Conservation (phyloP, 2,113 vertebrate genomes). For the Pristiophorus japonicus region DNA sequence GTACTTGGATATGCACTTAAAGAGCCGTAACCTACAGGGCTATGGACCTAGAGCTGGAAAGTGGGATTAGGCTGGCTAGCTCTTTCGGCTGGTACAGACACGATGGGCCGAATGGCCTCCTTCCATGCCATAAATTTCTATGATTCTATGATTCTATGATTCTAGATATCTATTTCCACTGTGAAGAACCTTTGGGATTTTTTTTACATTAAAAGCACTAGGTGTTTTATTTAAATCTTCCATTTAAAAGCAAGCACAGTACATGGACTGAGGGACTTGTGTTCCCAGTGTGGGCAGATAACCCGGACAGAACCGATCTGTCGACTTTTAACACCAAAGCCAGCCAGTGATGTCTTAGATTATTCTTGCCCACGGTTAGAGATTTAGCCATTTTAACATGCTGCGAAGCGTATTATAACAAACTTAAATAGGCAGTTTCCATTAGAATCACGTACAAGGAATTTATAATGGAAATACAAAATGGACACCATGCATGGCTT, state of each 20-base stretch:
- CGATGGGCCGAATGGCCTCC: too few species aligned
- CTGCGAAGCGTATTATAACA: not conserved
- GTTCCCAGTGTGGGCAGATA: not conserved
- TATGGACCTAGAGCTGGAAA: too few species aligned
- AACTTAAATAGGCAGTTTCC: not conserved
- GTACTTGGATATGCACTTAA: too few species aligned
- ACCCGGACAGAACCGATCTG: not conserved
- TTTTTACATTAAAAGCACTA: not conserved
- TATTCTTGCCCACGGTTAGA: not conserved
- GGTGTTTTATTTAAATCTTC: not conserved
- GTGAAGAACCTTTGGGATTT: not conserved
- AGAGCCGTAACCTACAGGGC: too few species aligned
- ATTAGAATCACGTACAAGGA: not conserved
- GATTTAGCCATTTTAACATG: not conserved
- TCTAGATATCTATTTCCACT: too few species aligned
- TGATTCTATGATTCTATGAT: not conserved
- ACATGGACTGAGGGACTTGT: not conserved
- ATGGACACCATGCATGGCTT: not conserved
- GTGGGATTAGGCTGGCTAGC: too few species aligned
- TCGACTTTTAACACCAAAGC: not conserved
- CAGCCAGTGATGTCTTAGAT: not conserved
- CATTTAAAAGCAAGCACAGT: not conserved
- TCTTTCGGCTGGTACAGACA: too few species aligned
- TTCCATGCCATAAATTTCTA: not conserved
- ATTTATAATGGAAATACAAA: not conserved